Percentiles rank a stretch among this genome's conserved stretches.
Evolutionary conservation across 2,113 vertebrate species (phyloP).

Genomic region (Suncus etruscus): DNA sequence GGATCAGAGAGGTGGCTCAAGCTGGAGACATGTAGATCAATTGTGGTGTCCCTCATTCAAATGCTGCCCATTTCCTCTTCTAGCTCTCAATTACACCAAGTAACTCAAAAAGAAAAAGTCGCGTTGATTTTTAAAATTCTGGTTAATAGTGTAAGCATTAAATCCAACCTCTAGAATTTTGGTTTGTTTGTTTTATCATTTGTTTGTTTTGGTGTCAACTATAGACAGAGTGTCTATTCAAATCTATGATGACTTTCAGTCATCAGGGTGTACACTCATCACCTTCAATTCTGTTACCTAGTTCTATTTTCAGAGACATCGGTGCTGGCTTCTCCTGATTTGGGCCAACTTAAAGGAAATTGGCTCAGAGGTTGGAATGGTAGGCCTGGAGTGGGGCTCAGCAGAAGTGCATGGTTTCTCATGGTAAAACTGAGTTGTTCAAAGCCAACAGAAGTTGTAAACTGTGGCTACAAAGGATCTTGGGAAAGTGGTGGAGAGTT

Average conservation of each 20-base stretch:
- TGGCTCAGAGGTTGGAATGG: neutral
- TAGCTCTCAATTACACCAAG: neutral
- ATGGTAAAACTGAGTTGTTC: neutral
- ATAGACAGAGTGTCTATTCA: neutral
- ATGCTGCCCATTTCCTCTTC: neutral
- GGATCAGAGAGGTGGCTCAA: neutral
- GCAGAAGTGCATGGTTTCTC: neutral
- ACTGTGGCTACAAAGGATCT: too few relatives aligned
- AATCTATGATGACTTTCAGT: neutral
- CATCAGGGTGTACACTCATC: neutral
- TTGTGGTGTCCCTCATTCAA: neutral
- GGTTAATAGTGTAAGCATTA: neutral
- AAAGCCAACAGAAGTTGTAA: neutral
- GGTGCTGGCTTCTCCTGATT: neutral
- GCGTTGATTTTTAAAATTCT: neutral
- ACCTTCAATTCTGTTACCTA: neutral
- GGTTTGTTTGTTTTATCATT: neutral
- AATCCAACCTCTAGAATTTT: neutral
- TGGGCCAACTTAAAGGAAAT: slow-evolving; percentile 3
- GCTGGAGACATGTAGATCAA: neutral
- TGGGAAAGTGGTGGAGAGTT: too few relatives aligned
- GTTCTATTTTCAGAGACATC: neutral
- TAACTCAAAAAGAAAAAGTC: neutral
- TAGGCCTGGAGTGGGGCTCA: rapidly evolving
- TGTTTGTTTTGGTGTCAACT: neutral